A percentile compares a stretch with the other conserved stretches of the same genome.
These are phyloP conservation scores for Physocephala rufipes DNA, from an alignment of 2,888 invertebrate species.

Conservation along the genomic window DNA sequence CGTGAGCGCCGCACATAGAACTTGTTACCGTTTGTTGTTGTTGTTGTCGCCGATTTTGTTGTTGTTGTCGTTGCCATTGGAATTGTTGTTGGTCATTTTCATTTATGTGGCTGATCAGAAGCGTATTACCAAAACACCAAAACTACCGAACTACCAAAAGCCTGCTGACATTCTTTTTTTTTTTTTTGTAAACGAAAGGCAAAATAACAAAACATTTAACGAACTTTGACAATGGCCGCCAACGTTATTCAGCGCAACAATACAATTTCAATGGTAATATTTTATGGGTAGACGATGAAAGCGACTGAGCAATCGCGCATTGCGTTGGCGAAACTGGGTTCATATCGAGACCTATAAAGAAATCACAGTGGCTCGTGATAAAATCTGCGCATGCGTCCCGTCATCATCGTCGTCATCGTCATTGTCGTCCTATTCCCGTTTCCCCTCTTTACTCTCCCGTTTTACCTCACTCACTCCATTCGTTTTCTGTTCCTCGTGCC, in stretches of 20 bases:
- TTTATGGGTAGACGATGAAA: conserved; percentile 32
- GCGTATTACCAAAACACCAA: background rate
- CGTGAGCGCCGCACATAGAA: conserved; percentile 28
- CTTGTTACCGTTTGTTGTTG: conserved; percentile 21
- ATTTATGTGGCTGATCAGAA: conserved; percentile 37
- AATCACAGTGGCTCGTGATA: conserved; percentile 39
- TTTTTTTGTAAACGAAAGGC: conserved; percentile 24
- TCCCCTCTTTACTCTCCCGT: no score
- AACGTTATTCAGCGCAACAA: conserved; percentile 39
- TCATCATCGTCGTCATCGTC: conserved; percentile 1
- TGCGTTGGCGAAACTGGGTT: conserved; percentile 43
- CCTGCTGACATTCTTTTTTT: conserved; percentile 16
- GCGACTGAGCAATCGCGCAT: no score
- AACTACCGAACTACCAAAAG: background rate
- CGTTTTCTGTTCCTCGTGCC: conserved; percentile 39
- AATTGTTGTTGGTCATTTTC: conserved; percentile 33
- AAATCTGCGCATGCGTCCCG: conserved; percentile 39
- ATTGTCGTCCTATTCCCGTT: no score
- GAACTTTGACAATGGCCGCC: conserved; percentile 45
- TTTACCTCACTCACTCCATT: no score
- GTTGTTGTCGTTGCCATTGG: background rate
- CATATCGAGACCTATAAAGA: conserved; percentile 31
- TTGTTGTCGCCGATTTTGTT: background rate
- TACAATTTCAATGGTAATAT: conserved; percentile 42
- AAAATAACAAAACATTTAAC: conserved; percentile 37